Base-by-base conservation (phyloP, 2,888 invertebrate genomes). In the Troides aeacus region DNA sequence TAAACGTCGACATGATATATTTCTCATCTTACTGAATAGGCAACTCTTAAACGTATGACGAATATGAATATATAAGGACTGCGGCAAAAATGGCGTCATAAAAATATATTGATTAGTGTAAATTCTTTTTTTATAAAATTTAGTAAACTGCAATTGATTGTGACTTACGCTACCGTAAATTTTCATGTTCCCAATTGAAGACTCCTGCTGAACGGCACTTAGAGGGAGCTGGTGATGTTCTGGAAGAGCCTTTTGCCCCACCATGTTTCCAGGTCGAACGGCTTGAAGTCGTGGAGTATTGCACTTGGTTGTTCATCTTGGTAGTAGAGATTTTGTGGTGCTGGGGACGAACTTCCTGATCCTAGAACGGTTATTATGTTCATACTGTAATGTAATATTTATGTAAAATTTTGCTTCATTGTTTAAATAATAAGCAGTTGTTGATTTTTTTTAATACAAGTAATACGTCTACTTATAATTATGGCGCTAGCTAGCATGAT, bases 181-280 rank as follows among this genome's bases (percentile, higher is more conserved):
- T 79, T 79, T 77, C 74, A 76, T 83, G 79, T 81, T 82, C 82
- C 84, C 77, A 70, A 75, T 74, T 74, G 62, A 72, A 72, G 66
- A 66, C 53, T 70, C 62, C 64, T 64, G 57, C 64, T 63, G 64
- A 67, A 68, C 70, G 36, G 58, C 69, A 64, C 78, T 94, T 93
- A 94, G 76, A 95, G 94, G 72, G 96, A 97, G 86, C 96, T 96
- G 70, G 97, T 97, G 85, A 97, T 96, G 85, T 96, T 97, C 80
- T 97, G 96, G 91, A 96, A 97, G 73, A 97, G 92, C 74, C 97
- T 93, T 84, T 96, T 96, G 73, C 97, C 97, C 97, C 97, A 97
- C 96, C 97, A 97, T 56, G 96, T 95, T 84, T 97, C 97, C 81
- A 98, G 93, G 91, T 98, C 97, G 82, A 97, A 97, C 24, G 97